A percentile compares a stretch with the other conserved stretches of the same genome.
phyloP scores from a whole-genome alignment of 2,113 vertebrate species.

The Corythaixoides concolor region DNA sequence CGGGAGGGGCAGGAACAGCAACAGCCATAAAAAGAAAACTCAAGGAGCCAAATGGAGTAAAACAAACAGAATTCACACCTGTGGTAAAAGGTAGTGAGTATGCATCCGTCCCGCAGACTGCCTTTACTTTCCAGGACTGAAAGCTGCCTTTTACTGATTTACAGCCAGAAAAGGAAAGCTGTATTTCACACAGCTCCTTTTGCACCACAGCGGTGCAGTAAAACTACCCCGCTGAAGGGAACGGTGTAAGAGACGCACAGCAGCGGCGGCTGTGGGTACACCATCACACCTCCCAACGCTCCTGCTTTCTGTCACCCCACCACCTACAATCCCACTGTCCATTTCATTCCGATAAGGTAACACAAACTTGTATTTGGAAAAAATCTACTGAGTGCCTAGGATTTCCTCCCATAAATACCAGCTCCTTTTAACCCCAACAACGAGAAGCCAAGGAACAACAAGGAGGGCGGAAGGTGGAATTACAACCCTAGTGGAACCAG shows the following conservation, averaged over 20 bases:
- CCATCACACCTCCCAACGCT: background rate
- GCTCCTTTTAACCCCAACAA: background rate
- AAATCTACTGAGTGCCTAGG: background rate
- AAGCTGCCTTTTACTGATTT: background rate
- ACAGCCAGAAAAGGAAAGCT: background rate
- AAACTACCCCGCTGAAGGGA: background rate
- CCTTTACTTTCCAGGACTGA: fast-evolving
- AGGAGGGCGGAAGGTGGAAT: background rate
- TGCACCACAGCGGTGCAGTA: fast-evolving
- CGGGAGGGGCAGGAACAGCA: fast-evolving
- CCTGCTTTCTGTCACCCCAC: background rate
- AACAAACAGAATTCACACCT: background rate
- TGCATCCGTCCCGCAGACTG: background rate
- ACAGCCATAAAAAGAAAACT: background rate
- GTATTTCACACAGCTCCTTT: background rate
- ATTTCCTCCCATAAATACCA: background rate
- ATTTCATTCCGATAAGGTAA: background rate
- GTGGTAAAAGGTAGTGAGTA: background rate
- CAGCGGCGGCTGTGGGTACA: background rate
- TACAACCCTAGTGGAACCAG: background rate
- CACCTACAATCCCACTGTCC: background rate
- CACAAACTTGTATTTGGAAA: background rate
- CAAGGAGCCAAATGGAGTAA: background rate
- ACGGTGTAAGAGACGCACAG: background rate
- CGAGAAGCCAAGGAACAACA: fast-evolving